Percentiles rank a stretch among this genome's conserved stretches.
These are phyloP conservation scores for Platyscapa corneri DNA, from an alignment of 1,140 invertebrate genomes.

Conservation along the genomic window DNA sequence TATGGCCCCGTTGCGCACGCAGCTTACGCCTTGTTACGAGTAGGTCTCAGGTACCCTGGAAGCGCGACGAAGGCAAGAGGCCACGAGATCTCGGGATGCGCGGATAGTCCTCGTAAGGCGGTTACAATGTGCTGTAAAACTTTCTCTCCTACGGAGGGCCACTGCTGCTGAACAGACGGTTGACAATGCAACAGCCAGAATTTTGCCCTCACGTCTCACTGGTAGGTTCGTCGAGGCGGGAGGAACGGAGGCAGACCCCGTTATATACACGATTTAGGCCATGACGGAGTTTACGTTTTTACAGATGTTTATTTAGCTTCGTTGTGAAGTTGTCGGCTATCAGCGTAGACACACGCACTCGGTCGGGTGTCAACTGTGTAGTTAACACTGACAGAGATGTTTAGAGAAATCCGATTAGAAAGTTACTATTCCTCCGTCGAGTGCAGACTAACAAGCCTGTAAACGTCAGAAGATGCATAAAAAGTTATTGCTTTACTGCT, in stretches of 20 bases:
- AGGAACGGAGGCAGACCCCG: background rate
- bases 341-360: background rate
- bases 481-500: background rate
- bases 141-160: slow-evolving; percentile 54
- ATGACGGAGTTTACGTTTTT: slow-evolving; percentile 48
- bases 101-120: background rate
- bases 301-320: slow-evolving; percentile 26
- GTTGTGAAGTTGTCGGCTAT: background rate
- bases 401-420: slow-evolving; percentile 14
- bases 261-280: slow-evolving; percentile 41
- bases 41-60: background rate
- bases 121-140: slow-evolving; percentile 57
- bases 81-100: background rate
- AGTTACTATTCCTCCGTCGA: background rate
- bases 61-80: background rate
- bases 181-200: background rate
- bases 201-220: background rate
- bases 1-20: background rate
- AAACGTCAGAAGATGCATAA: background rate
- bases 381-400: background rate
- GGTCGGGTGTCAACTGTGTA: background rate
- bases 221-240: background rate
- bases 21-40: background rate
- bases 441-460: background rate
- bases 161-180: background rate